phyloP scores from a whole-genome alignment of 2,797 vertebrate species.

The Thaleichthys pacificus region DNA sequence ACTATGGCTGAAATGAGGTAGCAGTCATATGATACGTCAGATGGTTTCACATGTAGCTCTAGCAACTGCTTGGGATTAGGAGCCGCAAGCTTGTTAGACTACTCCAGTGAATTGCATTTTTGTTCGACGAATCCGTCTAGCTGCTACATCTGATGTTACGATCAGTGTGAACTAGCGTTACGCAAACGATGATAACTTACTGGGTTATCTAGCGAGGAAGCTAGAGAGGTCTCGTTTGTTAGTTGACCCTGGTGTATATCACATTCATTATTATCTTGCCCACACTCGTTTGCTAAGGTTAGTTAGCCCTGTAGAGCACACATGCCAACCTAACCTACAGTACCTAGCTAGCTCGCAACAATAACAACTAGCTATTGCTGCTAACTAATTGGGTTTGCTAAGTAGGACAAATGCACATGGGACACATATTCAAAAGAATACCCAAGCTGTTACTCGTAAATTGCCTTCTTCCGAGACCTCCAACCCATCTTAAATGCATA shows the following conservation, averaged over 20 bases:
- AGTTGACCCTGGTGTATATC: too few species aligned
- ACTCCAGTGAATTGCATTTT: neutral
- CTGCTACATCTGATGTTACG: neutral
- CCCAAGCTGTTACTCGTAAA: too few species aligned
- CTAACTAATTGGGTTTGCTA: too few species aligned
- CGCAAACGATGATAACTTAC: neutral
- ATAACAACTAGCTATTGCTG: too few species aligned
- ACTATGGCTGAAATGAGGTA: constrained; percentile 4
- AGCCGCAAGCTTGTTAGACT: too few species aligned
- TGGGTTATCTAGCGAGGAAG: neutral
- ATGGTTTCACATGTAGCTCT: constrained; percentile 52
- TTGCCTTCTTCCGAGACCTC: neutral
- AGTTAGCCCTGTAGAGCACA: too few species aligned
- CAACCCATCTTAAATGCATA: neutral
- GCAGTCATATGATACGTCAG: constrained; percentile 67
- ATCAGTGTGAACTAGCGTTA: too few species aligned
- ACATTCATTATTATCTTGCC: neutral
- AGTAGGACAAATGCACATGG: too few species aligned
- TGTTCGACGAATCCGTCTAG: neutral
- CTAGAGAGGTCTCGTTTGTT: too few species aligned
- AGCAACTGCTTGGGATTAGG: neutral
- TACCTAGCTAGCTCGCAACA: too few species aligned
- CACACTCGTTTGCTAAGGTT: neutral
- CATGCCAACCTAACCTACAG: too few species aligned
- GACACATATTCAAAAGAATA: too few species aligned